Conservation (phyloP, 2,888 invertebrate genomes). For the Polietes domitor region DNA sequence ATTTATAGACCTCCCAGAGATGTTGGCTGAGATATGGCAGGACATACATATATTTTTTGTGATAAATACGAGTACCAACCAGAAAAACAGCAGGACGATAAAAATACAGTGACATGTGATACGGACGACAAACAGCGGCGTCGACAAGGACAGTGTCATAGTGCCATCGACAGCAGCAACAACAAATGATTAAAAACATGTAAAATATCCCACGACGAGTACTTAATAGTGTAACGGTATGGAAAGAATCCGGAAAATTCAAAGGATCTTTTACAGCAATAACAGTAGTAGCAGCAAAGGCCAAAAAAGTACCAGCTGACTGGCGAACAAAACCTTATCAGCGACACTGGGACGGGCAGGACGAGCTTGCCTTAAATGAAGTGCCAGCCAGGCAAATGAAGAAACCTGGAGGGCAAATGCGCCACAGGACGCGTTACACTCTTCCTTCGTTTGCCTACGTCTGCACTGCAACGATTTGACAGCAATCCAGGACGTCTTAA, state of each 20-base stretch:
- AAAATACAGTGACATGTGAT: not conserved
- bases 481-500: slow-evolving; percentile 57
- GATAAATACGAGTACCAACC: not conserved
- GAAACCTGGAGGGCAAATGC: not conserved
- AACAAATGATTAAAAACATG: slow-evolving; percentile 14
- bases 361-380: not conserved
- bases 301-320: not conserved
- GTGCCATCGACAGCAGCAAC: not conserved
- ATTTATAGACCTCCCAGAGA: slow-evolving; percentile 8
- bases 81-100: not conserved
- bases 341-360: not conserved
- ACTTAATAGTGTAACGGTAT: not conserved
- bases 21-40: slow-evolving; percentile 15
- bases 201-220: not conserved
- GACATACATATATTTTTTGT: not conserved
- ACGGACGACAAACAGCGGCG: not conserved
- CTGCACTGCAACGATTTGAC: slow-evolving; percentile 51
- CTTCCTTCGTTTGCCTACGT: slow-evolving; percentile 42
- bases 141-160: not conserved
- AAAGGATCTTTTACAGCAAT: slow-evolving; percentile 15
- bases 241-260: not conserved
- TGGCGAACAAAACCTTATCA: not conserved
- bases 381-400: not conserved
- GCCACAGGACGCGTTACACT: slow-evolving; percentile 12
- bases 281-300: not conserved